These are phyloP conservation scores for Metacarcinus magister DNA, from an alignment of 2,888 invertebrate species.

Conservation along the genomic window DNA sequence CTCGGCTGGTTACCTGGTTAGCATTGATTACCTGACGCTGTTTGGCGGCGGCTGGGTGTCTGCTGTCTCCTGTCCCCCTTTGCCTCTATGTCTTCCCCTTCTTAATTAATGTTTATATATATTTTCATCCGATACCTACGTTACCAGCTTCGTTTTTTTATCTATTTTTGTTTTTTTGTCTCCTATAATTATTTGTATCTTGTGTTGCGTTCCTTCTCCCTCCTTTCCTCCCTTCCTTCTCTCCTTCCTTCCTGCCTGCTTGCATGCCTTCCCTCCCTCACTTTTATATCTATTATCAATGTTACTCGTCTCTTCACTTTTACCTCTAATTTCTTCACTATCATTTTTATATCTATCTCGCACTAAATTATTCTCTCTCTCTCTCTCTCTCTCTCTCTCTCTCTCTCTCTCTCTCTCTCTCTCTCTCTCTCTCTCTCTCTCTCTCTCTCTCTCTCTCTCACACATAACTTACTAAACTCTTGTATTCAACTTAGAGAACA, in stretches of 20 bases:
- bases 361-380: neutral
- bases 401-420: neutral
- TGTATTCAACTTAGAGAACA: too few relatives aligned
- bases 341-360: neutral
- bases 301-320: constrained; percentile 37
- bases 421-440: neutral
- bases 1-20: neutral
- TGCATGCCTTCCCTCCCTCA: neutral
- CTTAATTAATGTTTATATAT: neutral
- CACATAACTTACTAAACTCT: too few relatives aligned
- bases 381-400: neutral
- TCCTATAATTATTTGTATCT: too few relatives aligned
- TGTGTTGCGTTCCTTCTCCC: neutral
- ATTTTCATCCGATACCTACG: too few relatives aligned
- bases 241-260: neutral
- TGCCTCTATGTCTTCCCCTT: neutral
- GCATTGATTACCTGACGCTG: constrained; percentile 27
- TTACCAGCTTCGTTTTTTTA: neutral
- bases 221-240: neutral
- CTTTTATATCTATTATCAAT: neutral
- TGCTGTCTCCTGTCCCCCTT: neutral
- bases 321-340: neutral
- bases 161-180: too few relatives aligned
- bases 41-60: neutral
- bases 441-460: neutral